phyloP scores from a whole-genome alignment of 2,888 invertebrate genomes.

The Hydriomena furcata region DNA sequence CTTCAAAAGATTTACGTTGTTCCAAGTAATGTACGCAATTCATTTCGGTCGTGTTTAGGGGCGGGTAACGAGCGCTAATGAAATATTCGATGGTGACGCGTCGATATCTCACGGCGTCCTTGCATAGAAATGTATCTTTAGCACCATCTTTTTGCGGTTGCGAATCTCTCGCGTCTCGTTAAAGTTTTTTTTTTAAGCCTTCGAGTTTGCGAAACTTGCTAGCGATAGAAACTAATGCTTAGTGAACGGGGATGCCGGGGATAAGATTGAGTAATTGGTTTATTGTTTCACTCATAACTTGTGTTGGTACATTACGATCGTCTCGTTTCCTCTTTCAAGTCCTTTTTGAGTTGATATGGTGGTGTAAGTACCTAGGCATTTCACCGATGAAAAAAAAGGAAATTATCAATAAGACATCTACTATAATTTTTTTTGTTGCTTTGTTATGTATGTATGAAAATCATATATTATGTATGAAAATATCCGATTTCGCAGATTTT shows the following conservation, averaged over 20 bases:
- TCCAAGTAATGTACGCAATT: slow-evolving; percentile 32
- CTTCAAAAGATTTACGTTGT: slow-evolving; percentile 26
- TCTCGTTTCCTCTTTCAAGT: no score
- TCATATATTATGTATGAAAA: no score
- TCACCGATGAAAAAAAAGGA: no score
- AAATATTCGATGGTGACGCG: slow-evolving; percentile 56
- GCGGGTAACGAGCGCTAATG: slow-evolving; percentile 51
- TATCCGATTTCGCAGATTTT: no score
- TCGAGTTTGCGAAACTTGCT: no score
- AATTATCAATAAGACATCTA: no score
- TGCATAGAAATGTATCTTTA: neutral
- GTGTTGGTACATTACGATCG: neutral
- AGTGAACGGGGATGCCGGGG: slow-evolving; percentile 1
- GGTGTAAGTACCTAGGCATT: no score
- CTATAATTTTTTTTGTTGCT: no score
- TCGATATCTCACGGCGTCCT: slow-evolving; percentile 51
- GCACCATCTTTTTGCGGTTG: neutral
- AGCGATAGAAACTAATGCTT: neutral
- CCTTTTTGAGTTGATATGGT: no score
- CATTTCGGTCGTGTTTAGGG: slow-evolving; percentile 34
- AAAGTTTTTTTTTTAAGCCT: no score
- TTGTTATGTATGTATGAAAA: no score
- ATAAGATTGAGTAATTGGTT: slow-evolving; percentile 11
- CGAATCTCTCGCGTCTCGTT: no score
- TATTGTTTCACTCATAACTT: slow-evolving; percentile 1